A percentile compares a stretch with the other conserved stretches of the same genome.
phyloP scores from a whole-genome alignment of 2,797 vertebrate species.

The Chelidonichthys spinosus region DNA sequence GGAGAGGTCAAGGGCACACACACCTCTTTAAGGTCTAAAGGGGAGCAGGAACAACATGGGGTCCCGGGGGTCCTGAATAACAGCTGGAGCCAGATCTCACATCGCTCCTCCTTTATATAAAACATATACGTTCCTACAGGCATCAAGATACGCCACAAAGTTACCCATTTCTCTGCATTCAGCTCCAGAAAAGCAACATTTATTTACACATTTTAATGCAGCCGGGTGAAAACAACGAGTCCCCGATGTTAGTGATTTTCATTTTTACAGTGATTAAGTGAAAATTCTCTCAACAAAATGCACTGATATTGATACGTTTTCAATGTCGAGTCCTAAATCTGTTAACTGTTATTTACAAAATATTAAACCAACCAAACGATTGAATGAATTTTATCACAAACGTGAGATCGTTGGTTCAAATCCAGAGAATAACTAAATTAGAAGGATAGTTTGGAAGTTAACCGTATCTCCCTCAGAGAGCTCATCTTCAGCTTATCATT shows the following conservation, averaged over 20 bases:
- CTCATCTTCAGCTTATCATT: slow-evolving; percentile 29
- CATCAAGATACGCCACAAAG: neutral
- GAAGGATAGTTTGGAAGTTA: slow-evolving; percentile 14
- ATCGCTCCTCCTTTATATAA: neutral
- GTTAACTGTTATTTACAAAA: too few relatives aligned
- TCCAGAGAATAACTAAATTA: slow-evolving; percentile 7
- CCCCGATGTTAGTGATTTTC: neutral
- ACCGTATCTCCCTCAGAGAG: too few relatives aligned
- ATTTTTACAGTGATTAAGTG: neutral
- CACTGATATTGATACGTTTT: neutral
- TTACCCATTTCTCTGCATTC: neutral
- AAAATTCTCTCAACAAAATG: neutral
- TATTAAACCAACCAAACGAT: too few relatives aligned
- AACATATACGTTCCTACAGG: neutral
- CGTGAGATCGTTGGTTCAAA: slow-evolving; percentile 2
- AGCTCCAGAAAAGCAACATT: neutral
- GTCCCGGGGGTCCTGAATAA: slow-evolving; percentile 18
- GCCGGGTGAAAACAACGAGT: neutral
- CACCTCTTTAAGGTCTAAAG: slow-evolving; percentile 48
- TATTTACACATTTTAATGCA: neutral
- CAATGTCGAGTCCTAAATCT: neutral
- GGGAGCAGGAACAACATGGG: slow-evolving; percentile 36
- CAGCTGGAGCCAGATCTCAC: slow-evolving; percentile 17
- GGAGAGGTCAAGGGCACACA: slow-evolving; percentile 61
- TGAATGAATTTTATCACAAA: too few relatives aligned